A percentile compares a stretch with the other conserved stretches of the same genome.
Evolutionary conservation across 1,140 invertebrate genomes (phyloP).

Genomic region (Dendroctonus valens): DNA sequence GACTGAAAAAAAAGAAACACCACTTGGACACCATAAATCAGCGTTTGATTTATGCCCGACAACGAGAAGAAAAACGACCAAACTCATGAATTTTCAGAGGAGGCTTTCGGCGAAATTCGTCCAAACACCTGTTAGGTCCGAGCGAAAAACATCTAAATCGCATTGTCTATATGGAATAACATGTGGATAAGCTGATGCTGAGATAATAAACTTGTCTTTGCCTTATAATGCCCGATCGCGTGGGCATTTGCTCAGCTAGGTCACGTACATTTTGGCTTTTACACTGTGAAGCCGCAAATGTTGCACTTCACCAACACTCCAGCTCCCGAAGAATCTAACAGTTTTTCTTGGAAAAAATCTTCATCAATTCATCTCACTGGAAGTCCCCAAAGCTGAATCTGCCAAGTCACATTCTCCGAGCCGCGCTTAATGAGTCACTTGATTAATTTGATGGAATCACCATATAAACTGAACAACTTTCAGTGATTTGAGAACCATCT

Average conservation of each 20-base stretch:
- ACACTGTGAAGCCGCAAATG: not conserved
- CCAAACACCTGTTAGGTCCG: constrained; percentile 17
- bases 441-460: no score
- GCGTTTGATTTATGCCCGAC: constrained; percentile 8
- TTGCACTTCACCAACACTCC: not conserved
- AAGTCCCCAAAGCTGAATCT: no score
- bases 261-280: not conserved
- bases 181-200: constrained; percentile 19
- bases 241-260: constrained; percentile 15
- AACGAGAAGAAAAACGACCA: not conserved
- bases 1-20: not conserved
- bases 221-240: constrained; percentile 14
- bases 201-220: constrained; percentile 21
- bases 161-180: constrained; percentile 16
- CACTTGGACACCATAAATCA: constrained; percentile 8
- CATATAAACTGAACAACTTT: no score
- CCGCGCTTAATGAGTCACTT: no score
- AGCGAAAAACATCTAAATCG: constrained; percentile 22
- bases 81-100: constrained; percentile 15
- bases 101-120: constrained; percentile 19
- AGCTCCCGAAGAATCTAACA: not conserved
- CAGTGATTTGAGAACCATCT: no score
- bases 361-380: not conserved
- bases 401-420: no score
- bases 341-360: not conserved